These are phyloP conservation scores for Hyposmocoma kahamanoa DNA, from an alignment of 1,140 invertebrate species.

Conservation along the genomic window DNA sequence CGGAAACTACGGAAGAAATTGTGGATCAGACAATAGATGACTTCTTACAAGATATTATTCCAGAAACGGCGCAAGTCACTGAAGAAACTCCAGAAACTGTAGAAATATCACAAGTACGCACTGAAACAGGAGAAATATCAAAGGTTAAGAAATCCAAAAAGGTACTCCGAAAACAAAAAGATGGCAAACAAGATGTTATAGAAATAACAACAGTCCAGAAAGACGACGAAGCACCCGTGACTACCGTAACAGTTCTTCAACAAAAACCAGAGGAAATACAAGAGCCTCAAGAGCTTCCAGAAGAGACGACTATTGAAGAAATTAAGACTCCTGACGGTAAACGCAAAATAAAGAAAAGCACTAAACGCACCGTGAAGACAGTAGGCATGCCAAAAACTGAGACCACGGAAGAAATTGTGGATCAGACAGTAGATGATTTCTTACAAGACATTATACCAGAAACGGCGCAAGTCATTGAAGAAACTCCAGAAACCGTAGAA, in stretches of 20 bases:
- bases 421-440: conserved; percentile 9
- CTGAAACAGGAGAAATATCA: not conserved
- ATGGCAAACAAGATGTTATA: conserved; percentile 27
- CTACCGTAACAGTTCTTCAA: conserved; percentile 25
- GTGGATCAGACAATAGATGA: conserved; percentile 5
- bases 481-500: conserved; percentile 14
- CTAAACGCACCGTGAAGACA: conserved; percentile 38
- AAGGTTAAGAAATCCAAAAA: conserved; percentile 30
- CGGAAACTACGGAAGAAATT: conserved; percentile 53
- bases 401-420: conserved; percentile 13
- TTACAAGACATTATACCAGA: not conserved
- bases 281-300: conserved; percentile 43
- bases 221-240: conserved; percentile 37
- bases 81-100: conserved; percentile 14
- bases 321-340: conserved; percentile 16
- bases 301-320: conserved; percentile 20
- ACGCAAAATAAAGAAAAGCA: conserved; percentile 18
- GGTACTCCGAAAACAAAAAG: conserved; percentile 38
- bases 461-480: not conserved
- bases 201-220: conserved; percentile 42
- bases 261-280: no score
- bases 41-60: not conserved
- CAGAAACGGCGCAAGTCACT: conserved; percentile 9
- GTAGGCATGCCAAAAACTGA: conserved; percentile 32
- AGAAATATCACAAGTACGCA: conserved; percentile 11